phyloP scores from a whole-genome alignment of 2,797 vertebrate species.

The Lerista edwardsae region DNA sequence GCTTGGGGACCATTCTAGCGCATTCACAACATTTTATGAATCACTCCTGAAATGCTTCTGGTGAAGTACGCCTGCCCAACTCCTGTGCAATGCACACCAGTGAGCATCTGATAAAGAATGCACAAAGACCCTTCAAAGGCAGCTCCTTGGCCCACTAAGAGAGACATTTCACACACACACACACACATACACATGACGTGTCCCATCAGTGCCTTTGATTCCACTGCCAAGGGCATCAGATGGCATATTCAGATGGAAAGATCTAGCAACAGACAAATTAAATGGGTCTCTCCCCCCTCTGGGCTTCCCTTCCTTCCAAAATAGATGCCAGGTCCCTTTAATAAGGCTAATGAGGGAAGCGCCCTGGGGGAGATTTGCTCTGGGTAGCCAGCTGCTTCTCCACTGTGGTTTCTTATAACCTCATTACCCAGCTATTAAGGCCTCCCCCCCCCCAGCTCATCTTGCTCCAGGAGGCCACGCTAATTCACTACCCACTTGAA shows the following conservation, averaged over 20 bases:
- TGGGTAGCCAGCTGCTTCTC: fast-evolving
- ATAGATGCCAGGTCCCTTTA: fast-evolving
- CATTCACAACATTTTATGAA: not conserved
- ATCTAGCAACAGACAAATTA: not conserved
- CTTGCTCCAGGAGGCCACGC: constrained; percentile 1
- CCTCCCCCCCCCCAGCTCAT: not conserved
- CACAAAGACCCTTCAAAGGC: not conserved
- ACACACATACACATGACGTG: too few species aligned
- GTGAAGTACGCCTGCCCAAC: not conserved
- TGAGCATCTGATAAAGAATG: too few species aligned
- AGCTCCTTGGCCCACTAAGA: not conserved
- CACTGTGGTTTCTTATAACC: constrained; percentile 43
- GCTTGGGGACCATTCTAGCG: not conserved
- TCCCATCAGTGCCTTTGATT: not conserved
- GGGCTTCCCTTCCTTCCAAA: too few species aligned
- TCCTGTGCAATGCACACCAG: too few species aligned
- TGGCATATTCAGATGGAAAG: not conserved
- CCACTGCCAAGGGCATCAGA: fast-evolving
- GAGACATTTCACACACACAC: not conserved
- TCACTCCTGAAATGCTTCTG: not conserved
- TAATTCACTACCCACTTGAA: constrained; percentile 48
- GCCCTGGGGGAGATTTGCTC: not conserved
- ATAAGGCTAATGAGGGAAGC: not conserved
- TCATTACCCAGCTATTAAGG: not conserved
- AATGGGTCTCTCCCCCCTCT: not conserved